Evolutionary conservation across 2,797 vertebrate genomes (phyloP).

Genomic region (Pterois miles): DNA sequence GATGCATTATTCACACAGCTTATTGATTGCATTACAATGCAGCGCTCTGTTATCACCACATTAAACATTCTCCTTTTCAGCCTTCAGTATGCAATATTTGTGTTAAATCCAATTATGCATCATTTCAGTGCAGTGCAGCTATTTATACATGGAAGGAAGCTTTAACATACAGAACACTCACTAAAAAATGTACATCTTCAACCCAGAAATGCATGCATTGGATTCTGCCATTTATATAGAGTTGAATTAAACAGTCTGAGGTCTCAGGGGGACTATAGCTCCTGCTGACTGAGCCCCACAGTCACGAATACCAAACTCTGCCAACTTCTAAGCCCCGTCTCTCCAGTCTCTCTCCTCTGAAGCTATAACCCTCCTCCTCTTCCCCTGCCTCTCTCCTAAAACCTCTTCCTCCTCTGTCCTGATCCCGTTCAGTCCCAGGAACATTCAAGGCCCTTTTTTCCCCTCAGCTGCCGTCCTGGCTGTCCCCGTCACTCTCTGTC

Average conservation of each 20-base stretch:
- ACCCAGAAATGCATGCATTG: slow-evolving; percentile 17
- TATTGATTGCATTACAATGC: slow-evolving; percentile 61
- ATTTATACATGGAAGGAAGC: neutral
- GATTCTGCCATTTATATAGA: slow-evolving; percentile 43
- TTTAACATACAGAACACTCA: slow-evolving; percentile 17
- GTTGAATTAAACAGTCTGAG: slow-evolving; percentile 44
- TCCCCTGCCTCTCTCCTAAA: slow-evolving; percentile 53
- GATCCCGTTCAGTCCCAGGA: slow-evolving; percentile 67
- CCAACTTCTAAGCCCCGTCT: slow-evolving; percentile 67
- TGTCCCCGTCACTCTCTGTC: slow-evolving; percentile 45
- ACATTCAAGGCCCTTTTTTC: slow-evolving; percentile 50
- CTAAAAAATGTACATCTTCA: slow-evolving; percentile 8
- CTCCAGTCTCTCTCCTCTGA: slow-evolving; percentile 57
- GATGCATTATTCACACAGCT: slow-evolving; percentile 53
- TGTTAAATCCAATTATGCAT: neutral
- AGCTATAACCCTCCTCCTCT: slow-evolving; percentile 53
- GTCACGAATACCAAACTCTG: slow-evolving; percentile 69
- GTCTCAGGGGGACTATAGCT: slow-evolving; percentile 62
- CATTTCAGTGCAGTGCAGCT: neutral
- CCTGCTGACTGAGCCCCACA: slow-evolving; percentile 66
- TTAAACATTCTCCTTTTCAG: slow-evolving; percentile 4
- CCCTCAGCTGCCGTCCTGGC: slow-evolving; percentile 17
- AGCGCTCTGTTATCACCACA: slow-evolving; percentile 33
- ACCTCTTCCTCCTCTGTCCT: slow-evolving; percentile 66
- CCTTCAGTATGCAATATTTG: neutral